These are phyloP conservation scores for Oxyteleia sp. DNA, from an alignment of 2,888 invertebrate species.

Conservation along the genomic window DNA sequence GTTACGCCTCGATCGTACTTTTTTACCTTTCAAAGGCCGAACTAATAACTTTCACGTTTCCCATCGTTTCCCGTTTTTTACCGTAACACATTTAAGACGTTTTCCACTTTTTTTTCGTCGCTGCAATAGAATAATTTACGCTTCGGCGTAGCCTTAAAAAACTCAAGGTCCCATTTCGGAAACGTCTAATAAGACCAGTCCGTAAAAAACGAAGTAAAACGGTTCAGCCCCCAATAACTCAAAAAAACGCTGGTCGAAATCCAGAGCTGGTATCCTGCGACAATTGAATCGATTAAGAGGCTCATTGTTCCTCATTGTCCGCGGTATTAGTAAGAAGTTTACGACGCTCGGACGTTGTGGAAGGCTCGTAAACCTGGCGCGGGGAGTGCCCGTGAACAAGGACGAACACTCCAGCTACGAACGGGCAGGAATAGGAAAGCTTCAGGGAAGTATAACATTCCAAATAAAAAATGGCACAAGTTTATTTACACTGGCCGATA, in stretches of 20 bases:
- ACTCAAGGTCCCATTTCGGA: conserved; percentile 50
- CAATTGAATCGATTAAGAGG: no score
- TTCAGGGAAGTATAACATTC: conserved; percentile 21
- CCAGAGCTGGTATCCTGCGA: conserved; percentile 59
- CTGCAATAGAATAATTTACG: conserved; percentile 49
- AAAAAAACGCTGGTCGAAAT: conserved; percentile 55
- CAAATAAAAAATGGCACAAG: conserved; percentile 5
- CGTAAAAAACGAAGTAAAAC: conserved; percentile 39
- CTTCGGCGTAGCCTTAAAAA: conserved; percentile 60
- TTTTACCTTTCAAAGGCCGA: conserved; percentile 15
- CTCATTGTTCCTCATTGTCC: no score
- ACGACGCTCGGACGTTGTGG: conserved; percentile 81
- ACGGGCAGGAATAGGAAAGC: conserved; percentile 1
- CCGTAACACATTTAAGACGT: conserved; percentile 27
- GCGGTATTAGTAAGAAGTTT: no score
- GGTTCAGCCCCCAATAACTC: conserved; percentile 29
- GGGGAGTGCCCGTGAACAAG: conserved; percentile 38
- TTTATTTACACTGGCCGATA: conserved; percentile 33
- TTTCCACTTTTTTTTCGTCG: conserved; percentile 25
- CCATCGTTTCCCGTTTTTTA: not conserved
- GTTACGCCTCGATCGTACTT: not conserved
- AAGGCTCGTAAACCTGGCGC: conserved; percentile 73
- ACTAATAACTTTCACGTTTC: conserved; percentile 43
- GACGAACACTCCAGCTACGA: not conserved
- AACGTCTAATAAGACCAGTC: conserved; percentile 48